Percentiles rank a stretch among this genome's conserved stretches.
Evolutionary conservation across 2,797 vertebrate genomes (phyloP).

Genomic region (Myiothlypis chrysogaster): DNA sequence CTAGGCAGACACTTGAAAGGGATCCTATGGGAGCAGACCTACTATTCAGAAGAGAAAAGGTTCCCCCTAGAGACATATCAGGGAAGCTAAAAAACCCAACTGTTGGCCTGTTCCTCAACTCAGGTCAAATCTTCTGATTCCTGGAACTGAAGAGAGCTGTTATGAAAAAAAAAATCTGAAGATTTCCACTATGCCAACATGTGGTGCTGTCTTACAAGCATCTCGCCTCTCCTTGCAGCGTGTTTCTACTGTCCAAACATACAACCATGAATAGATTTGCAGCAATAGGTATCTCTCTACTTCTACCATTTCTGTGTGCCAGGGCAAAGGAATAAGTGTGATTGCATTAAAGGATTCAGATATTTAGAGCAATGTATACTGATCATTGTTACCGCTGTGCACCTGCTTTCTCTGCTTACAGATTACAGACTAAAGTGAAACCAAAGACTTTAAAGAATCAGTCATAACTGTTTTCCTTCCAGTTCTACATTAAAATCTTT

Average conservation of each 20-base stretch:
- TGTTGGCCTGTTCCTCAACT: neutral
- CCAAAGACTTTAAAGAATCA: neutral
- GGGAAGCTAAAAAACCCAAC: neutral
- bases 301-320: neutral
- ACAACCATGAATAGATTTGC: neutral
- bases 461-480: neutral
- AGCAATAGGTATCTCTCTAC: neutral
- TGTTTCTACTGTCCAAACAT: neutral
- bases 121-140: neutral
- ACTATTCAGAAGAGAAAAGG: neutral
- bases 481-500: neutral
- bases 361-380: neutral
- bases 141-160: neutral
- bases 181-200: neutral
- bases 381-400: neutral
- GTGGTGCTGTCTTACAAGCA: neutral
- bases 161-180: neutral
- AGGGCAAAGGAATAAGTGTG: neutral
- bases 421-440: neutral
- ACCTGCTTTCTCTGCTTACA: slow-evolving; percentile 6
- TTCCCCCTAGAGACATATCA: slow-evolving; percentile 11
- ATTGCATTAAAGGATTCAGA: neutral
- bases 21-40: neutral
- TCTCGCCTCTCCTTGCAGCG: neutral
- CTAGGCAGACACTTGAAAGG: neutral